Conservation (phyloP, 2,113 vertebrate species). For the Lepus europaeus region DNA sequence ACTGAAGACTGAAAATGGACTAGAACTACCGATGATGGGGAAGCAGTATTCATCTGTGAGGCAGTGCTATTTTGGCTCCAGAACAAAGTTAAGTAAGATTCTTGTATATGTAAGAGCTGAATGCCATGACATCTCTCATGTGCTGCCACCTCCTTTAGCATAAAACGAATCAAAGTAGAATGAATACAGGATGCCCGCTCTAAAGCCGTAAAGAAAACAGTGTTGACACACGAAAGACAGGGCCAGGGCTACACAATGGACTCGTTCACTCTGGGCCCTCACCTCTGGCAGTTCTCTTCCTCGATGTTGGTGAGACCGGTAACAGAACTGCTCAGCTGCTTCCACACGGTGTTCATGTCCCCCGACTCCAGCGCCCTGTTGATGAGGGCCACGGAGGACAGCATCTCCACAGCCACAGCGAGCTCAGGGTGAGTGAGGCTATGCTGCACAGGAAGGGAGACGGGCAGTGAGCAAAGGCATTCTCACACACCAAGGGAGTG, state of each 20-base stretch:
- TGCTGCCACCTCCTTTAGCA: not conserved
- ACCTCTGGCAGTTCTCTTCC: slow-evolving; percentile 96
- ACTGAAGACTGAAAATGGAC: not conserved
- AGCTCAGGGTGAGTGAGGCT: slow-evolving; percentile 95
- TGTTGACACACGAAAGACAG: rapidly evolving
- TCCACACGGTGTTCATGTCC: slow-evolving; percentile 93
- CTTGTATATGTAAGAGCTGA: not conserved
- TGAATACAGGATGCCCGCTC: not conserved
- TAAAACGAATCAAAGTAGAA: not conserved
- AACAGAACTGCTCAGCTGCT: slow-evolving; percentile 93
- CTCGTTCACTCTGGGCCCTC: not conserved
- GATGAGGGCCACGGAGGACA: slow-evolving; percentile 97
- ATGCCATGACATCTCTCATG: not conserved
- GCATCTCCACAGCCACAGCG: slow-evolving; percentile 97
- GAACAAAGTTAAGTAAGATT: not conserved
- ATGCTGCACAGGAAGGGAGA: slow-evolving; percentile 85
- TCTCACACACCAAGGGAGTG: not conserved
- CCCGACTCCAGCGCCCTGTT: slow-evolving; percentile 95
- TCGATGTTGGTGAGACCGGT: slow-evolving; percentile 97
- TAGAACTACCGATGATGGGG: not conserved
- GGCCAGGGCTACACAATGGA: rapidly evolving
- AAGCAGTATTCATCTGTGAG: not conserved
- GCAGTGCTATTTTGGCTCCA: not conserved
- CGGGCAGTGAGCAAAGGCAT: not conserved
- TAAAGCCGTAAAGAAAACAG: not conserved